These are phyloP conservation scores for Athetis lepigone DNA, from an alignment of 2,888 invertebrate genomes.

Conservation along the genomic window DNA sequence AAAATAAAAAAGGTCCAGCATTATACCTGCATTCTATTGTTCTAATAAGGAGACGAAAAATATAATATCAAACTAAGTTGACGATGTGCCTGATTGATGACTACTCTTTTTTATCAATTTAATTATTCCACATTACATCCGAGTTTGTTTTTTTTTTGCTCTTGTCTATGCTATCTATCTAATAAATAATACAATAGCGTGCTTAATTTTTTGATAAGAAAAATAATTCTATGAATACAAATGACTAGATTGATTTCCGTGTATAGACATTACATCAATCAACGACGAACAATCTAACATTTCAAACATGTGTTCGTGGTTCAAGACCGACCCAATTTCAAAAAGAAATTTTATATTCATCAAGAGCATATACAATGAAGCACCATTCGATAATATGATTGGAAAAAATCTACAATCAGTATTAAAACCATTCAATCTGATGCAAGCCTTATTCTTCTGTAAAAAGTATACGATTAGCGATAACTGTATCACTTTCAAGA, in stretches of 20 bases:
- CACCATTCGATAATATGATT: not conserved
- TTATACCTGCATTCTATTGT: too few relatives aligned
- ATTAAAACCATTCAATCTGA: not conserved
- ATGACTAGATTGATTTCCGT: not conserved
- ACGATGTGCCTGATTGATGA: too few relatives aligned
- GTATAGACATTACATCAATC: not conserved
- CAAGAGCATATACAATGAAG: not conserved
- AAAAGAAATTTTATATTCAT: not conserved
- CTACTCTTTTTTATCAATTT: too few relatives aligned
- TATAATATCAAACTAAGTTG: too few relatives aligned
- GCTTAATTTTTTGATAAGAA: too few relatives aligned
- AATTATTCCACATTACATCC: too few relatives aligned
- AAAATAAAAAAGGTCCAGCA: too few relatives aligned
- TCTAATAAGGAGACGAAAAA: too few relatives aligned
- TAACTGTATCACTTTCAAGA: conserved; percentile 1
- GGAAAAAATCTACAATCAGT: conserved; percentile 7
- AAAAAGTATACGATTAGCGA: conserved; percentile 4
- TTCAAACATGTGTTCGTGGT: not conserved
- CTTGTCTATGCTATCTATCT: too few relatives aligned
- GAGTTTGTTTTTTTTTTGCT: too few relatives aligned
- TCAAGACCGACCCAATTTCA: not conserved
- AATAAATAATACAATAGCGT: too few relatives aligned
- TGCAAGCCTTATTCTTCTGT: conserved; percentile 1
- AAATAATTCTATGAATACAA: not conserved
- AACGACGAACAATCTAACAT: not conserved